Base-by-base conservation (phyloP, 1,140 invertebrate species). In the Odontomachus brunneus region DNA sequence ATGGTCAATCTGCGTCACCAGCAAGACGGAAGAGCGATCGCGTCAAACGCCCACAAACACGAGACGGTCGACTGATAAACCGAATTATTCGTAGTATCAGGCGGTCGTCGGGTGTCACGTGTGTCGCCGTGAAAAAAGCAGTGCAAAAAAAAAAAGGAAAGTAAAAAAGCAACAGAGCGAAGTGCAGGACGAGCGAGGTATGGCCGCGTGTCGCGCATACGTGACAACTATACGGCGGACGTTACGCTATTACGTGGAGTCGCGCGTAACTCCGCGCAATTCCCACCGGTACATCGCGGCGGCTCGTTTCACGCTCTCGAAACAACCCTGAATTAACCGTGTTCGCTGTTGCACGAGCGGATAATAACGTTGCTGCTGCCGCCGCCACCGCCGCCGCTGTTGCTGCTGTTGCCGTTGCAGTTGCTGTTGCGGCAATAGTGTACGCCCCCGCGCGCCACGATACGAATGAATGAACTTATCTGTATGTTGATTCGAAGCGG, bases 391-490 rank as follows among this genome's bases (percentile, higher is more conserved):
- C 74, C 55, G 17, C 29, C 73, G 73, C 78, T 48, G 38, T 4
- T 11, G 17, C 4, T 1, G 53, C 65, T 7, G 63, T 14, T 57
- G 33, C 74, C 38, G 17, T 29, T 7, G 38, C 38, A 7, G 73
- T 83, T 57, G 38, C n/a, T 55, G 17, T 4, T 3, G 53, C 65
- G 3, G 63, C 9, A 44, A 22, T 53, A 22, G 17, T 53, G 15
- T 22, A n/a, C 63, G 71, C 71, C 33, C 33, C 11, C 57, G 22
- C 14, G 14, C 24, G 17, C 59, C 17, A 17, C 49, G 63, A 80
- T 57, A 33, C 82, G 62, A 83, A 59, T 67, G 82, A 83, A 83
- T 80, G 62, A 83, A 83, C 73, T 83, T 80, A 83, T 80, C 62
- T 78, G 73, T 83, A 78, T 83, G 82, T 83, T 83, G 82, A 83